Conservation (phyloP, 2,113 vertebrate species). For the Muscicapa adusta region DNA sequence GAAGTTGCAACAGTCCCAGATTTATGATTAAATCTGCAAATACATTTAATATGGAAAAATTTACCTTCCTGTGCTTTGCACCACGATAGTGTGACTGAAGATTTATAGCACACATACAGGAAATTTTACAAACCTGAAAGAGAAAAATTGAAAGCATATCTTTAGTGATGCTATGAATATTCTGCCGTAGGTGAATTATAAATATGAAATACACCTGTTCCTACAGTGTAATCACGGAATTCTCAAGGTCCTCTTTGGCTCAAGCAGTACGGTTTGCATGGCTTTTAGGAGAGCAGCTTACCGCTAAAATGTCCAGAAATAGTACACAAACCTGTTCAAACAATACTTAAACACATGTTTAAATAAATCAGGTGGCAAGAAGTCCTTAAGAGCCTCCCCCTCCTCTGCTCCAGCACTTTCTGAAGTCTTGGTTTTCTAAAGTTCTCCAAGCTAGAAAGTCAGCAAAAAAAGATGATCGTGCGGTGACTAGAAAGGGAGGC, state of each 20-base stretch:
- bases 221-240: background rate
- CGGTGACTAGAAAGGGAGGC: background rate
- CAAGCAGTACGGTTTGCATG: background rate
- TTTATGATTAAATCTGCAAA: background rate
- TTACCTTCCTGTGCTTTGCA: conserved; percentile 62
- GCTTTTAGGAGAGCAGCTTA: background rate
- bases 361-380: background rate
- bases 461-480: background rate
- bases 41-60: background rate
- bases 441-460: background rate
- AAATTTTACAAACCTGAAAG: conserved; percentile 51
- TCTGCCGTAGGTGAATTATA: background rate
- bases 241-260: background rate
- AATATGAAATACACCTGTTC: background rate
- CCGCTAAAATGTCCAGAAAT: background rate
- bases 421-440: background rate
- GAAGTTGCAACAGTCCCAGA: background rate
- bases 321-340: background rate
- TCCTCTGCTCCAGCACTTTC: background rate
- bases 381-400: background rate
- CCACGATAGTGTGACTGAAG: conserved; percentile 57
- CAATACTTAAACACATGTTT: background rate
- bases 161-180: background rate
- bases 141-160: background rate
- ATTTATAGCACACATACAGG: conserved; percentile 20